Conservation (phyloP, 2,113 vertebrate genomes). For the Anser cygnoides region DNA sequence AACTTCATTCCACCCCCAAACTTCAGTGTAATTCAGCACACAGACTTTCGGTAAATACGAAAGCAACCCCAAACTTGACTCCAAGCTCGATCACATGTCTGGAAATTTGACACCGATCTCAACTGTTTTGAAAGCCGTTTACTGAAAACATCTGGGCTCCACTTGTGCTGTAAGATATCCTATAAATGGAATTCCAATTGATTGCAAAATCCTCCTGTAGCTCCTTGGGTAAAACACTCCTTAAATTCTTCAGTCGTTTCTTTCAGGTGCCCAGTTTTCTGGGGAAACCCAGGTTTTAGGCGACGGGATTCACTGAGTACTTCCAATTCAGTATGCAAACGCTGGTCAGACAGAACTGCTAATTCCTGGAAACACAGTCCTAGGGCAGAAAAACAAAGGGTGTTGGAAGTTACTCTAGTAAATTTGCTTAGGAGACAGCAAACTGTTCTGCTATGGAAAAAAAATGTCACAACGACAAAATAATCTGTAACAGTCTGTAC, state of each 20-base stretch:
- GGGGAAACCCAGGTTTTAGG: background rate
- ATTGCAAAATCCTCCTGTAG: background rate
- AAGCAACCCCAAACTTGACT: conserved; percentile 32
- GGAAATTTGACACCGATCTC: conserved; percentile 28
- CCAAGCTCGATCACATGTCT: background rate
- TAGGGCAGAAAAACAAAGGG: background rate
- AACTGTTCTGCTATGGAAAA: background rate
- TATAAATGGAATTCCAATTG: background rate
- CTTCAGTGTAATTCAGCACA: background rate
- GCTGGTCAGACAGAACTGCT: background rate
- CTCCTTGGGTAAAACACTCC: background rate
- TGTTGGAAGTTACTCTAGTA: background rate
- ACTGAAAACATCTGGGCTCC: conserved; percentile 15
- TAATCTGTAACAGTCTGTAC: background rate
- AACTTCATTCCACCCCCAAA: background rate
- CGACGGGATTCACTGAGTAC: background rate
- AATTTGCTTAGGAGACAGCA: background rate
- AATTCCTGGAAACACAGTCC: conserved; percentile 7
- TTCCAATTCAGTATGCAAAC: background rate
- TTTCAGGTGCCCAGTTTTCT: background rate
- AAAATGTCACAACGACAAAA: background rate
- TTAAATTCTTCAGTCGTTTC: background rate
- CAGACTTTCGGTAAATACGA: conserved; percentile 36
- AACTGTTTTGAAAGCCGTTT: background rate
- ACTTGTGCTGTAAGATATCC: background rate